phyloP scores from a whole-genome alignment of 2,113 vertebrate species.

The Bujurquina vittata region DNA sequence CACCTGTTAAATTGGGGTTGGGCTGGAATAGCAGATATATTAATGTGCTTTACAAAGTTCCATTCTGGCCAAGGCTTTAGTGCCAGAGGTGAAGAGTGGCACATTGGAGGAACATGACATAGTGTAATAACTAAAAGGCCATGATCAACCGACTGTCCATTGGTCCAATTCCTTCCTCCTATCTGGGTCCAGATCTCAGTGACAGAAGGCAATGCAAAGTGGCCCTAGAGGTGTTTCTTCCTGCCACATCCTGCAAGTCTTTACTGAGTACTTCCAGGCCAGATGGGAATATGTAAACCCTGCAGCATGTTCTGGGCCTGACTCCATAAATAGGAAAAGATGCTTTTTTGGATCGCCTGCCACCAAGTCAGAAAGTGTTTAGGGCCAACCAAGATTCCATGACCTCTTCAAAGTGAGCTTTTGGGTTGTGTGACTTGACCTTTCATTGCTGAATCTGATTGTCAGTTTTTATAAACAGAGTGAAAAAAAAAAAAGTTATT shows the following conservation, averaged over 20 bases:
- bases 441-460: neutral
- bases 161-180: conserved; percentile 10
- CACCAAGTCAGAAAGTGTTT: neutral
- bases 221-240: conserved; percentile 25
- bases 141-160: neutral
- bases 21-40: conserved; percentile 14
- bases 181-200: conserved; percentile 21
- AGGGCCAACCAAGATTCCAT: neutral
- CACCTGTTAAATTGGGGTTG: conserved; percentile 31
- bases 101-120: conserved; percentile 26
- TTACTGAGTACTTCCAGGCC: conserved; percentile 13
- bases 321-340: neutral
- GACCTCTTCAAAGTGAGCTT: neutral
- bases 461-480: neutral
- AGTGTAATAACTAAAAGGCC: conserved; percentile 2
- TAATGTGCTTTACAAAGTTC: conserved; percentile 48
- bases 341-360: conserved; percentile 5
- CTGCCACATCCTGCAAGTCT: conserved; percentile 5
- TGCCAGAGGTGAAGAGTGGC: conserved; percentile 16
- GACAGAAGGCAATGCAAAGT: conserved; percentile 32
- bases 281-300: conserved; percentile 47
- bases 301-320: conserved; percentile 25
- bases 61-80: conserved; percentile 32
- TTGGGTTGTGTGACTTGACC: neutral
- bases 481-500: neutral